These are phyloP conservation scores for Entomyzon cyanotis DNA, from an alignment of 2,113 vertebrate species.

Conservation along the genomic window DNA sequence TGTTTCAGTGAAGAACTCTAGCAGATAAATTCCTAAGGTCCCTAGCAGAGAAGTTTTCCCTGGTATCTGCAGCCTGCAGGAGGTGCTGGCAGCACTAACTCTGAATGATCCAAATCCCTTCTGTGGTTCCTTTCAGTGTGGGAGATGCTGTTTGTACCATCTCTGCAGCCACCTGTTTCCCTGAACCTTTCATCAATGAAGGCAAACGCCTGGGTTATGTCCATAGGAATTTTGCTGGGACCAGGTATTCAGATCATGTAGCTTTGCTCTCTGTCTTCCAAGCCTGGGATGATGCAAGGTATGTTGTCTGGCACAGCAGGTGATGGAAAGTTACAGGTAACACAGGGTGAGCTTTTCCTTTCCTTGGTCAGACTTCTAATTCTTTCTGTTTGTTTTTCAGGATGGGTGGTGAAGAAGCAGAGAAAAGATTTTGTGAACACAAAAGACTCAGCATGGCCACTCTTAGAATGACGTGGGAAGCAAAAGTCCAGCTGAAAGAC, in stretches of 20 bases:
- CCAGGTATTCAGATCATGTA: slow-evolving; percentile 91
- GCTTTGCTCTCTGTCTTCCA: slow-evolving; percentile 94
- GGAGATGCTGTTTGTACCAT: slow-evolving; percentile 95
- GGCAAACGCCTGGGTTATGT: slow-evolving; percentile 91
- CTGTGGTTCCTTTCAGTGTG: slow-evolving; percentile 77
- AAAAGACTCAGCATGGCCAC: slow-evolving; percentile 95
- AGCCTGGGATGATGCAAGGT: slow-evolving; percentile 96
- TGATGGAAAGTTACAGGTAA: background rate
- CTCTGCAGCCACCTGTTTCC: slow-evolving; percentile 91
- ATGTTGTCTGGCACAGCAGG: background rate
- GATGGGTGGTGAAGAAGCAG: slow-evolving; percentile 91
- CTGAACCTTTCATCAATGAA: slow-evolving; percentile 92
- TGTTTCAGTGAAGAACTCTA: background rate
- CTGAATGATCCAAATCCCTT: background rate
- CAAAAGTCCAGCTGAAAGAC: slow-evolving; percentile 96
- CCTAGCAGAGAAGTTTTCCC: background rate
- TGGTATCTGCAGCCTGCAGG: background rate
- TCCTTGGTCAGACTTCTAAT: background rate
- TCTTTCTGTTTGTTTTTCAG: slow-evolving; percentile 60
- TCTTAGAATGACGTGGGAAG: slow-evolving; percentile 98
- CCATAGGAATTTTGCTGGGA: slow-evolving; percentile 93
- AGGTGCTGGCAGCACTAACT: background rate
- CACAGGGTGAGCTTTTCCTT: background rate
- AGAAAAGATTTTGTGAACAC: slow-evolving; percentile 91
- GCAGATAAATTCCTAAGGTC: background rate